Base-by-base conservation (phyloP, 2,113 vertebrate genomes). In the Nibea coibor region DNA sequence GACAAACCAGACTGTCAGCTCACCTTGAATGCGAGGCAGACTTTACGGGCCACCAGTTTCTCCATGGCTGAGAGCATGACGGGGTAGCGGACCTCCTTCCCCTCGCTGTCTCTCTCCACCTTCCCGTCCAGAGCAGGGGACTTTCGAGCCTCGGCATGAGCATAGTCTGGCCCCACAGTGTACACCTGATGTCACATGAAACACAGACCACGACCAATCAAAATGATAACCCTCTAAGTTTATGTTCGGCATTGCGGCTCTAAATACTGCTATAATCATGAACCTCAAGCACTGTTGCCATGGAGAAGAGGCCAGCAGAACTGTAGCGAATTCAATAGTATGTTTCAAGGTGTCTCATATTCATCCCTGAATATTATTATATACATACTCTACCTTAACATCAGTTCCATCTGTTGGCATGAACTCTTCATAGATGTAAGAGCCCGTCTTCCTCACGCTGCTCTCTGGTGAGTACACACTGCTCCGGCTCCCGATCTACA, bases 11-110 rank as follows among this genome's bases (percentile, higher is more conserved):
- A 48, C 10, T 12, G 26, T n/a, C 6, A 16, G 10, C 63, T 74
- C 26, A 99, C 98, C 97, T 99, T 98, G 89, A 99, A 99, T 10
- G 98, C 98, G 26, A 99, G 92, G 62, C 98, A 99, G 86, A 99
- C 98, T 93, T 99, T 99, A 28, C 98, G 95, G 56, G 98, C 98
- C 62, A 99, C 97, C 2, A 99, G 95, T 57, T 99, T 99, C 91
- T 99, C 98, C 96, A 99, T 98, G 90, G 98, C 98, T 0, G 97
- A 99, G 31, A 99, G 95, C 97, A 99, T 99, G 82, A 99, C 98
- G 0, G 98, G 98, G 87, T 99, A 99, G 4, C 98, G 97, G 64
- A 99, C 97, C 83, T 99, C 98, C 58, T 99, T 99, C 19, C 98
- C 98, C 79, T 99, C 98, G 3, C 97, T 99, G 94, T 99, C 98